phyloP scores from a whole-genome alignment of 2,113 vertebrate species.

The Recurvirostra avosetta region DNA sequence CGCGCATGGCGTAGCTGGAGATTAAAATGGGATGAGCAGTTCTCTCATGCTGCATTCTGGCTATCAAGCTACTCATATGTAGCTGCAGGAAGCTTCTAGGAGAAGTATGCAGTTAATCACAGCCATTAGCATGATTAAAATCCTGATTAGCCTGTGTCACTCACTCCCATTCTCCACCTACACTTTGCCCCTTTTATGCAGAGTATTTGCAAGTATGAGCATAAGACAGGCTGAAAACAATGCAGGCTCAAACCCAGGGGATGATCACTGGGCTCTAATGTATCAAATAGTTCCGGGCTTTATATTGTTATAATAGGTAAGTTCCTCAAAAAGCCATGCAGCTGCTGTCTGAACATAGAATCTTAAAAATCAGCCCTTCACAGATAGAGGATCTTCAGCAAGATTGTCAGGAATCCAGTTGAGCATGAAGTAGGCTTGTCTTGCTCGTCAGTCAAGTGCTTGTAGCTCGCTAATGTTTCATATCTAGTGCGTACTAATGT shows the following conservation, averaged over 20 bases:
- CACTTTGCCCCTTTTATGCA: not conserved
- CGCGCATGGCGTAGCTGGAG: not conserved
- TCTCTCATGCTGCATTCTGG: not conserved
- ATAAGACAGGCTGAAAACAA: not conserved
- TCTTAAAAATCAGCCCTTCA: not conserved
- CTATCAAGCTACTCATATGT: not conserved
- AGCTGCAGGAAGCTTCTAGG: slow-evolving; percentile 12
- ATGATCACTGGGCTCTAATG: not conserved
- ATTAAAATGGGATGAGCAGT: slow-evolving; percentile 25
- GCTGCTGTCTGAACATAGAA: not conserved
- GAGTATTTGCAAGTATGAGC: not conserved
- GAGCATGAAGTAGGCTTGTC: not conserved
- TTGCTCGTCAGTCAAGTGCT: not conserved
- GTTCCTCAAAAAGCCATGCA: not conserved
- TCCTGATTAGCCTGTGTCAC: slow-evolving; percentile 51
- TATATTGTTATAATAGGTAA: not conserved
- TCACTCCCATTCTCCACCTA: slow-evolving; percentile 30
- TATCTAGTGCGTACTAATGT: fast-evolving
- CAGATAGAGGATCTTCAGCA: not conserved
- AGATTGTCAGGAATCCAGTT: not conserved
- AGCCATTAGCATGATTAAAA: slow-evolving; percentile 51
- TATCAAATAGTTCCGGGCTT: not conserved
- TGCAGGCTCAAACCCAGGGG: not conserved
- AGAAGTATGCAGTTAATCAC: slow-evolving; percentile 59
- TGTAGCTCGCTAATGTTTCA: fast-evolving